A percentile compares a stretch with the other conserved stretches of the same genome.
These are phyloP conservation scores for Axis porcinus DNA, from an alignment of 2,113 vertebrate genomes.

Conservation along the genomic window DNA sequence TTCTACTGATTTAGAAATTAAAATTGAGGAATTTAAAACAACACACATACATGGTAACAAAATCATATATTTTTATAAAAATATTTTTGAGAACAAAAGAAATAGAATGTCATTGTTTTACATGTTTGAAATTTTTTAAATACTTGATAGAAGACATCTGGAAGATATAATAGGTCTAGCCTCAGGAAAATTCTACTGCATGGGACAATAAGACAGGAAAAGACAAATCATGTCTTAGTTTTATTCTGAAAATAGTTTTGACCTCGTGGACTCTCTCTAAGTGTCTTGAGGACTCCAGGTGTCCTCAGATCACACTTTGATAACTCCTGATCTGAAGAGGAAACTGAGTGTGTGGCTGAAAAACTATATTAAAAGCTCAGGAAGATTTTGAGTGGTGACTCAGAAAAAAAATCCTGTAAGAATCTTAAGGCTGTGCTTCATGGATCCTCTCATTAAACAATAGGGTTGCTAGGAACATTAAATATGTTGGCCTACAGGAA, in stretches of 20 bases:
- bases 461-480: neutral
- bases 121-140: neutral
- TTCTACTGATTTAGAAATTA: constrained; percentile 4
- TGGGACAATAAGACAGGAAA: neutral
- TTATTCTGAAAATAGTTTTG: constrained; percentile 18
- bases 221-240: neutral
- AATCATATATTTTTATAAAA: constrained; percentile 7
- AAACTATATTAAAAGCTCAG: neutral
- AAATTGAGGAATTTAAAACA: neutral
- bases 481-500: neutral
- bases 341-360: neutral
- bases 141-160: neutral
- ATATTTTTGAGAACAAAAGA: neutral
- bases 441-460: neutral
- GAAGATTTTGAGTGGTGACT: neutral
- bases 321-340: neutral
- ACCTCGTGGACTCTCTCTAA: neutral
- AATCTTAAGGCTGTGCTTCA: neutral
- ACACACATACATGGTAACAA: neutral
- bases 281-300: neutral
- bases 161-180: neutral
- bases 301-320: neutral
- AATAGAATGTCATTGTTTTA: neutral
- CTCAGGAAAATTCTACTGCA: neutral
- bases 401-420: neutral